Conservation (phyloP, 2,888 invertebrate species). For the Lutraria lutraria region DNA sequence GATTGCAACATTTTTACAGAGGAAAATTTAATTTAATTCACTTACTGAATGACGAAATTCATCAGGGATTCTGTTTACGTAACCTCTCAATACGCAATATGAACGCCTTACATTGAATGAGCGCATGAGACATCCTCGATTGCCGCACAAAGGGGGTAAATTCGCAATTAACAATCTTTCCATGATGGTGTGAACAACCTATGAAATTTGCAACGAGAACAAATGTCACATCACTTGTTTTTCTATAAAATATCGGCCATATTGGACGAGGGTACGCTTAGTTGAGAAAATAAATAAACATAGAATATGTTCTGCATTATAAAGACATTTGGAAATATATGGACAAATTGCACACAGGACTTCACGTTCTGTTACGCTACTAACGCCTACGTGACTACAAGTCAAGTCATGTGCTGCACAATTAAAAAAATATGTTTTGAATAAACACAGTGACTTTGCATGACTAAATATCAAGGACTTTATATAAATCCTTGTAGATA, state of each 20-base stretch:
- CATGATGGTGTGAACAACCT: background rate
- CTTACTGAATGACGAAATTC: constrained; percentile 3
- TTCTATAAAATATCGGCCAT: background rate
- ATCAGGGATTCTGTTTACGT: background rate
- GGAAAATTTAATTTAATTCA: too few relatives aligned
- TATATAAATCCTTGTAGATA: too few relatives aligned
- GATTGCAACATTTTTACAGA: too few relatives aligned
- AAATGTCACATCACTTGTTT: background rate
- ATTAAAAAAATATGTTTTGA: too few relatives aligned
- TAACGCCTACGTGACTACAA: too few relatives aligned
- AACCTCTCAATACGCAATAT: background rate
- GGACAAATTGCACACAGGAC: too few relatives aligned
- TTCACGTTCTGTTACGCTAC: too few relatives aligned
- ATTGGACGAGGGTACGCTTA: background rate
- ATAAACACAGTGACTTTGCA: too few relatives aligned
- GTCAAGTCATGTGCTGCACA: too few relatives aligned
- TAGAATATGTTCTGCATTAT: background rate
- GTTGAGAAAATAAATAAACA: background rate
- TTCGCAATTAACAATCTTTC: background rate
- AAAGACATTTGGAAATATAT: too few relatives aligned
- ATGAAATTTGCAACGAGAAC: background rate
- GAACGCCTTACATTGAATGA: background rate
- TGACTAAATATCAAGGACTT: too few relatives aligned
- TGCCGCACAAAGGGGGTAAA: background rate
- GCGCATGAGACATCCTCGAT: background rate